phyloP scores from a whole-genome alignment of 2,888 invertebrate species.

The Liopterus haemorrhoidalis region DNA sequence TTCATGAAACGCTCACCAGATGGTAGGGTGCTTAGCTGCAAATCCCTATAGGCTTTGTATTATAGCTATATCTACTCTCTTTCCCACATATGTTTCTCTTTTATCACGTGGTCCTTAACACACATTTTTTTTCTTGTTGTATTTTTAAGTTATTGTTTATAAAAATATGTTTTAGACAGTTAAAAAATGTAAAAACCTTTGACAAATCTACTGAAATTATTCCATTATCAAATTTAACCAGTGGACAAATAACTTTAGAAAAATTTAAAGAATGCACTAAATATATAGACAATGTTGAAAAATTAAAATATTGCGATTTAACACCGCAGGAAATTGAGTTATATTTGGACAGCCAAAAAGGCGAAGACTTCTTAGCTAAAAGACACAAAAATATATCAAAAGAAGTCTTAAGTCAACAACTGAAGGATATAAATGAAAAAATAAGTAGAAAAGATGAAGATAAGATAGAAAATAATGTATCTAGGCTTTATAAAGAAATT shows the following conservation, averaged over 20 bases:
- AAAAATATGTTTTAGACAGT: conserved; percentile 31
- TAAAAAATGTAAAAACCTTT: conserved; percentile 30
- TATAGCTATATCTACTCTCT: too few species aligned
- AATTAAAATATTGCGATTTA: conserved; percentile 48
- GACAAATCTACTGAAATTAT: conserved; percentile 33
- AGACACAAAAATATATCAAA: conserved; percentile 38
- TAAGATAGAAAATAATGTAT: conserved; percentile 4
- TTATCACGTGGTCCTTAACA: too few species aligned
- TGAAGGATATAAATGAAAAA: conserved; percentile 27
- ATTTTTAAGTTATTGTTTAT: not conserved
- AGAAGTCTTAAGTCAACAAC: conserved; percentile 26
- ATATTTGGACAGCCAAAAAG: conserved; percentile 48
- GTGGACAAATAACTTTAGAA: conserved; percentile 47
- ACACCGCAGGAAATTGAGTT: conserved; percentile 49
- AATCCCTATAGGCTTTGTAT: too few species aligned
- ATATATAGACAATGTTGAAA: conserved; percentile 45
- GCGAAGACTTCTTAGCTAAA: conserved; percentile 37
- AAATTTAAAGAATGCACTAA: conserved; percentile 46
- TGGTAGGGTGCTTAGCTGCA: too few species aligned
- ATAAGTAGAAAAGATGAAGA: too few species aligned
- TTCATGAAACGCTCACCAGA: too few species aligned
- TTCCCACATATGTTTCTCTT: too few species aligned
- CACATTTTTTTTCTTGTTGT: too few species aligned
- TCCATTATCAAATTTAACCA: conserved; percentile 38
- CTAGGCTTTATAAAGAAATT: conserved; percentile 32